A percentile compares a stretch with the other conserved stretches of the same genome.
Evolutionary conservation across 2,797 vertebrate species (phyloP).

Genomic region (Accipiter superciliosus): DNA sequence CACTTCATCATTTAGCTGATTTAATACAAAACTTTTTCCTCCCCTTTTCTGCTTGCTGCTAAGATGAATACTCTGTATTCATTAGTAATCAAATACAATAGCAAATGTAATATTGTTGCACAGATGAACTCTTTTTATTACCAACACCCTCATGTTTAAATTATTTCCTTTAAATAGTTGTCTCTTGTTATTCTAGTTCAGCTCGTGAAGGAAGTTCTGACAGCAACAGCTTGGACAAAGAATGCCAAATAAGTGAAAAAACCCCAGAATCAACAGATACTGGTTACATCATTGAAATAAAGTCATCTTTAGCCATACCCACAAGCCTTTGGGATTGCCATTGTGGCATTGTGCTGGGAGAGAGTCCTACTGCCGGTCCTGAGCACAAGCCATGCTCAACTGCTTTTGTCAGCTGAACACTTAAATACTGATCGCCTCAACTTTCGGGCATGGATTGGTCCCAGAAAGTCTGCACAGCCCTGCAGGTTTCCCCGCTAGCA

Average conservation of each 20-base stretch:
- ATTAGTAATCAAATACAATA: slow-evolving; percentile 72
- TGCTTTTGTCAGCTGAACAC: neutral
- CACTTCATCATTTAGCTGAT: slow-evolving; percentile 71
- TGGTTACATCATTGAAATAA: neutral
- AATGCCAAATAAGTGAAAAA: neutral
- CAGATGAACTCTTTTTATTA: slow-evolving; percentile 61
- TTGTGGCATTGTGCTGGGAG: neutral
- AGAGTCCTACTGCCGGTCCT: neutral
- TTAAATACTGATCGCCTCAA: neutral
- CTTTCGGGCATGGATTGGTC: too few relatives aligned
- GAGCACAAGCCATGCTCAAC: neutral
- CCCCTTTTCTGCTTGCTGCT: slow-evolving; percentile 52
- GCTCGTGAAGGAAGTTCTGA: slow-evolving; percentile 1
- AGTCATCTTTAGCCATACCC: neutral
- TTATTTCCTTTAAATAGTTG: slow-evolving; percentile 64
- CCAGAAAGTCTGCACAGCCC: neutral
- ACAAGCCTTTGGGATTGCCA: neutral
- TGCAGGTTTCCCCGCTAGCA: neutral
- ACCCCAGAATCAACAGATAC: neutral
- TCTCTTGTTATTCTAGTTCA: slow-evolving; percentile 28
- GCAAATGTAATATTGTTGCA: slow-evolving; percentile 61
- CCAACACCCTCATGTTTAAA: slow-evolving; percentile 63
- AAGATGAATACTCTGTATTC: slow-evolving; percentile 70
- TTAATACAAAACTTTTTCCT: slow-evolving; percentile 72
- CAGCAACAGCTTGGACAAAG: neutral